Evolutionary conservation across 2,888 invertebrate genomes (phyloP).

Genomic region (Thera britannica): DNA sequence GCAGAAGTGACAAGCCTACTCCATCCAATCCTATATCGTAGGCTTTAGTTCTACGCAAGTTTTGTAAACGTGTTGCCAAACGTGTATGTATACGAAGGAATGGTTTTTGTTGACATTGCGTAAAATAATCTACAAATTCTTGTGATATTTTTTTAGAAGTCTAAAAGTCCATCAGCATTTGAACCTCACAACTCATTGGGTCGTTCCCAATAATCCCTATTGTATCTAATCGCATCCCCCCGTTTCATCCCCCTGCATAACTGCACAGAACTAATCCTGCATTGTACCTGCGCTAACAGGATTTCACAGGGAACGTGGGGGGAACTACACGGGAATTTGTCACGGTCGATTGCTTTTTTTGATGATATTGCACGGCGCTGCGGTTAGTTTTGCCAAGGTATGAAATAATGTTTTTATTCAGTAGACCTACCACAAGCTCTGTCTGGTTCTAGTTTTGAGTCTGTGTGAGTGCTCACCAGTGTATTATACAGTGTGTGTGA

Average conservation of each 20-base stretch:
- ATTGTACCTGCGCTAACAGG: slow-evolving; percentile 56
- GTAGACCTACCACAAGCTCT: no score
- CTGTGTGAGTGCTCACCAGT: no score
- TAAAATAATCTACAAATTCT: no score
- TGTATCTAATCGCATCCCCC: slow-evolving; percentile 45
- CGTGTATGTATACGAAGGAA: no score
- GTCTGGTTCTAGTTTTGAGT: no score
- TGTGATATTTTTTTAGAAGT: neutral
- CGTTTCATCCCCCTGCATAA: slow-evolving; percentile 46
- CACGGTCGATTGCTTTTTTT: slow-evolving; percentile 41
- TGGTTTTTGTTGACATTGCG: no score
- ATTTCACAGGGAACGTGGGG: slow-evolving; percentile 36
- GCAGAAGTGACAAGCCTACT: no score
- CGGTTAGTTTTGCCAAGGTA: slow-evolving; percentile 13
- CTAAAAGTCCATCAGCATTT: slow-evolving; percentile 18
- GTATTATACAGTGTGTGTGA: no score
- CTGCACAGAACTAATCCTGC: slow-evolving; percentile 56
- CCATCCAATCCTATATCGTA: no score
- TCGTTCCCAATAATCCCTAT: slow-evolving; percentile 45
- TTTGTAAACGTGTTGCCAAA: no score
- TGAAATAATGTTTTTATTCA: neutral
- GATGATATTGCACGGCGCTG: slow-evolving; percentile 26
- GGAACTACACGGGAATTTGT: slow-evolving; percentile 10
- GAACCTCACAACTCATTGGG: slow-evolving; percentile 28
- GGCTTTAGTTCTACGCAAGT: no score